Conservation (phyloP, 2,888 invertebrate species). For the Prosapia bicincta region DNA sequence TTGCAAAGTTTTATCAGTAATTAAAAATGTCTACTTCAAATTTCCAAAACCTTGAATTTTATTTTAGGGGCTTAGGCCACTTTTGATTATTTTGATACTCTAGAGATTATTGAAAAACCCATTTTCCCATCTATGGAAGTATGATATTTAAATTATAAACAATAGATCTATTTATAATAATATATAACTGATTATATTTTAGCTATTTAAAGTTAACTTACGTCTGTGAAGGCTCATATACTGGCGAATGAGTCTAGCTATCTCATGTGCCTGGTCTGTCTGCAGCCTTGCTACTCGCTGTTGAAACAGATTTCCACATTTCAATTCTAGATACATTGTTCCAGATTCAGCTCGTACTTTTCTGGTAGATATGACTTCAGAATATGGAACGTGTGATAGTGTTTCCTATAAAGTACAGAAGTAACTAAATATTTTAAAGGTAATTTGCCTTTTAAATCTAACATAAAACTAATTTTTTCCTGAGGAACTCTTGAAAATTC, state of each 20-base stretch:
- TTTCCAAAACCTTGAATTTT: no score
- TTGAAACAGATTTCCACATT: conserved; percentile 94
- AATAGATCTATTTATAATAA: no score
- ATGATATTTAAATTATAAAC: background rate
- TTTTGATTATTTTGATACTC: background rate
- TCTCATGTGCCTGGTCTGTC: conserved; percentile 97
- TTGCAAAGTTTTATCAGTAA: no score
- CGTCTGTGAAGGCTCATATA: conserved; percentile 90
- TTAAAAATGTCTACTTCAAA: no score
- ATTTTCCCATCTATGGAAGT: background rate
- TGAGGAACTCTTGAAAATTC: no score
- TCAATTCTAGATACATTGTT: conserved; percentile 91
- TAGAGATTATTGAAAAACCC: background rate
- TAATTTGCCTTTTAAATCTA: no score
- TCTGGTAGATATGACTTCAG: conserved; percentile 93
- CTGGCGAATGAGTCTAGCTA: conserved; percentile 91
- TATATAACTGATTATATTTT: background rate
- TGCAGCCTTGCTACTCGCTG: conserved; percentile 93
- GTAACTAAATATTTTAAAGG: no score
- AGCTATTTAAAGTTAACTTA: conserved; percentile 31
- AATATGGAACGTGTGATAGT: conserved; percentile 88
- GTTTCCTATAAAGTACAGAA: conserved; percentile 64
- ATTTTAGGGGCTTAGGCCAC: no score
- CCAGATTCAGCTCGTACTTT: conserved; percentile 90
- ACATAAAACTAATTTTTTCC: no score